phyloP scores from a whole-genome alignment of 2,888 invertebrate species.

The Trichacis sp. region DNA sequence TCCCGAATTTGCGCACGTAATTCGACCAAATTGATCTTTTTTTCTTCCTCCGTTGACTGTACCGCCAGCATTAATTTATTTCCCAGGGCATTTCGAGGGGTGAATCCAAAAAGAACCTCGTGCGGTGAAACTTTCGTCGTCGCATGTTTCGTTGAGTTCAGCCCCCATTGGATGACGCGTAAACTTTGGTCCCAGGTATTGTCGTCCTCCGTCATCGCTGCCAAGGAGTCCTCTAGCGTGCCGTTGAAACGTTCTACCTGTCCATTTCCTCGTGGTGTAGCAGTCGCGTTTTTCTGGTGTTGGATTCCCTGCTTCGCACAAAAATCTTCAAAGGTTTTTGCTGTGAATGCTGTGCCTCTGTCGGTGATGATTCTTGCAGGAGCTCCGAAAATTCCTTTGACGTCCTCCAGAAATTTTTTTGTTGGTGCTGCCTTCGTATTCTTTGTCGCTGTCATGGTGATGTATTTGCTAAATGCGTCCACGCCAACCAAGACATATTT shows the following conservation, averaged over 20 bases:
- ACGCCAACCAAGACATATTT: too few relatives aligned
- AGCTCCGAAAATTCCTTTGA: neutral
- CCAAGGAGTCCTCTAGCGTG: neutral
- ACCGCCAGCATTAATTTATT: neutral
- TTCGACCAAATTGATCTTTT: neutral
- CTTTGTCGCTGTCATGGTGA: neutral
- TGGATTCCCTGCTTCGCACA: neutral
- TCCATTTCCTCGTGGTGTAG: too few relatives aligned
- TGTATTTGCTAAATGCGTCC: conserved; percentile 15
- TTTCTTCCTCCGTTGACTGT: neutral
- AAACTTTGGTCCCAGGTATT: conserved; percentile 7
- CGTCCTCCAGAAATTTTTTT: neutral
- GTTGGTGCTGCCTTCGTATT: too few relatives aligned
- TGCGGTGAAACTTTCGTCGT: too few relatives aligned
- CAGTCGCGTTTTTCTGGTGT: too few relatives aligned
- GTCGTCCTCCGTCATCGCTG: conserved; percentile 3
- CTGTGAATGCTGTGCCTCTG: neutral
- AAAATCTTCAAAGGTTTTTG: neutral
- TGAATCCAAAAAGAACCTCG: too few relatives aligned
- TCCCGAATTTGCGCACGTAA: neutral
- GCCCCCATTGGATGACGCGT: too few relatives aligned
- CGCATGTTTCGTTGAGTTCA: too few relatives aligned
- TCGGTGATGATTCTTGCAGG: neutral
- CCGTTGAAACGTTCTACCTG: too few relatives aligned
- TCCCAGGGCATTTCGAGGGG: too few relatives aligned